A percentile compares a stretch with the other conserved stretches of the same genome.
Evolutionary conservation across 1,140 invertebrate species (phyloP).

Genomic region (Euwallacea fornicatus): DNA sequence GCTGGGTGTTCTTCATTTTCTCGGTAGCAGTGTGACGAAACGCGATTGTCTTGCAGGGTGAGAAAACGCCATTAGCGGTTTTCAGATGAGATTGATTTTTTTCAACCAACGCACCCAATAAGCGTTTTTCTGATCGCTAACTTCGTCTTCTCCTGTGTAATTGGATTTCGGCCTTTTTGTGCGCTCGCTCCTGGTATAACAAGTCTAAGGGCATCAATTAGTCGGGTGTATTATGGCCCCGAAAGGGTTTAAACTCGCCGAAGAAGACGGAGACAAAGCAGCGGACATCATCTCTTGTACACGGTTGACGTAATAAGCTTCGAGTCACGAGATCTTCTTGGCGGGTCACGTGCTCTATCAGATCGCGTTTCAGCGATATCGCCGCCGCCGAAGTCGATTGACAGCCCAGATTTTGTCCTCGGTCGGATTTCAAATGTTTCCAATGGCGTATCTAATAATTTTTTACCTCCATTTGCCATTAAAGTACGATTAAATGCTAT

Average conservation of each 20-base stretch:
- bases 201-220: no score
- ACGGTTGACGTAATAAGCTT: slow-evolving; percentile 29
- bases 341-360: slow-evolving; percentile 34
- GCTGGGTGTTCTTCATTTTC: slow-evolving; percentile 38
- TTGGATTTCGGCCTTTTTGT: neutral
- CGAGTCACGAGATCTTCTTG: slow-evolving; percentile 27
- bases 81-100: slow-evolving; percentile 28
- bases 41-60: slow-evolving; percentile 30
- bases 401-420: slow-evolving; percentile 35
- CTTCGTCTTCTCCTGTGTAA: neutral
- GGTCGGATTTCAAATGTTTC: slow-evolving; percentile 27
- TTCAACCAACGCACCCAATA: slow-evolving; percentile 11
- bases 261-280: neutral
- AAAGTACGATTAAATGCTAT: no score
- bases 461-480: neutral
- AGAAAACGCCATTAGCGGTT: slow-evolving; percentile 31
- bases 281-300: neutral
- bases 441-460: slow-evolving; percentile 14
- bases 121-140: neutral
- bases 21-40: slow-evolving; percentile 34
- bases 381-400: slow-evolving; percentile 29
- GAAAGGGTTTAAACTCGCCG: no score
- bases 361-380: slow-evolving; percentile 33
- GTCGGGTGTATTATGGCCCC: no score
- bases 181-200: no score